Base-by-base conservation (phyloP, 2,797 vertebrate species). In the Choloepus didactylus region DNA sequence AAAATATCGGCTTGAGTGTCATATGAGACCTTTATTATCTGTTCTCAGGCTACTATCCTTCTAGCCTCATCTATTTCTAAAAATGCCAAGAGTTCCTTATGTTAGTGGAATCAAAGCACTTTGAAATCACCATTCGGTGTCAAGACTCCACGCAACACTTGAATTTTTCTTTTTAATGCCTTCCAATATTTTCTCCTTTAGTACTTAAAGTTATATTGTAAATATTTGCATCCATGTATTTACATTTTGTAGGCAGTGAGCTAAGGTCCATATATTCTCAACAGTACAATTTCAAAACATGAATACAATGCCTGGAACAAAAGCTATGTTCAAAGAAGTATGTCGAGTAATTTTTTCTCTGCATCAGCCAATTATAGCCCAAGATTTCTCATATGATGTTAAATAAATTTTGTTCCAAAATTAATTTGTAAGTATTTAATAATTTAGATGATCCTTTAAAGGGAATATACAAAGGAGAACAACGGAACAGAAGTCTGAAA, bases 231-330 rank as follows among this genome's bases (percentile, higher is more conserved):
- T 79, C 38, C 8, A 5, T 60, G 4, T 54, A 87, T 72, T 69
- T 94, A 54, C 4, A 54, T 66, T 18, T 92, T 5, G 27, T 21
- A 77, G 9, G 29, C 1, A 51, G 14, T 11, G 1, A 73, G 4
- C 4, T 82, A 80, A 91, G 8, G 62, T 38, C 12, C 44, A 76
- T 54, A 12, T 93, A 29, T 72, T 87, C 93, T 91, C 87, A 66
- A 19, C 79, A 80, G 31, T 62, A 6, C 70, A 62, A 91, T 80
- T 96, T 95, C 60, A 94, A 91, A 84, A 31, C 62, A 10, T 56
- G 75, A 59, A 21, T 31, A 35, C 31, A 72, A 89, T 76, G 72
- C 16, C 18, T 72, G 25, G 49, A 9, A 76, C 51, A 93, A 93
- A 76, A 3, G 11, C n/a, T 89, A 18, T 51, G 85, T 62, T 72